Evolutionary conservation across 2,888 invertebrate genomes (phyloP).

Genomic region (Tortrix viridana): DNA sequence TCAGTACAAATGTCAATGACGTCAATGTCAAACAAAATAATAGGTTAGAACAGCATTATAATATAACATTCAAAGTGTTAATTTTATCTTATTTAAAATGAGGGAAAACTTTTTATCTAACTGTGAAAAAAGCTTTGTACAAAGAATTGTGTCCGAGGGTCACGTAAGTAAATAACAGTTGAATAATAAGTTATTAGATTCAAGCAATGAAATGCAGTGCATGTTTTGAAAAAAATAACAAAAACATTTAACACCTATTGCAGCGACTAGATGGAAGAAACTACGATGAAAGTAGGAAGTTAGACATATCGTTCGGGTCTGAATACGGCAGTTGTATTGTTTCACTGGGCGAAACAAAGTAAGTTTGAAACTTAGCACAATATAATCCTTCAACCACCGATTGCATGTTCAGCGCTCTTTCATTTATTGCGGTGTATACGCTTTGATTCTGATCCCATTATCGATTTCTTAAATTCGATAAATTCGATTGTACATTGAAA

Average conservation of each 20-base stretch:
- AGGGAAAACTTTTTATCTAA: conserved; percentile 87
- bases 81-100: conserved; percentile 65
- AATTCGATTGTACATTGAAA: too few relatives aligned
- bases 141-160: conserved; percentile 86
- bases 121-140: conserved; percentile 88
- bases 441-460: background rate
- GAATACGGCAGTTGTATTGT: conserved; percentile 93
- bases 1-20: too few relatives aligned
- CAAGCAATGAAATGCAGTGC: too few relatives aligned
- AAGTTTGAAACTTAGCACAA: conserved; percentile 44
- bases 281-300: conserved; percentile 88
- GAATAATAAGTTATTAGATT: background rate
- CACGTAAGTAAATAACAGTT: conserved; percentile 77
- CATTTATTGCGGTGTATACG: background rate
- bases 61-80: background rate
- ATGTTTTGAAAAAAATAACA: too few relatives aligned
- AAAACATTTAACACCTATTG: conserved; percentile 47
- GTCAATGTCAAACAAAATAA: too few relatives aligned
- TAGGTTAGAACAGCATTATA: conserved; percentile 8
- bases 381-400: background rate
- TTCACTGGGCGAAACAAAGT: conserved; percentile 91
- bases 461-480: too few relatives aligned
- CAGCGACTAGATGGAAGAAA: conserved; percentile 92
- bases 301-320: conserved; percentile 90
- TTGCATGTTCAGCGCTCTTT: too few relatives aligned